Evolutionary conservation across 2,113 vertebrate species (phyloP).

Genomic region (Nymphicus hollandicus): DNA sequence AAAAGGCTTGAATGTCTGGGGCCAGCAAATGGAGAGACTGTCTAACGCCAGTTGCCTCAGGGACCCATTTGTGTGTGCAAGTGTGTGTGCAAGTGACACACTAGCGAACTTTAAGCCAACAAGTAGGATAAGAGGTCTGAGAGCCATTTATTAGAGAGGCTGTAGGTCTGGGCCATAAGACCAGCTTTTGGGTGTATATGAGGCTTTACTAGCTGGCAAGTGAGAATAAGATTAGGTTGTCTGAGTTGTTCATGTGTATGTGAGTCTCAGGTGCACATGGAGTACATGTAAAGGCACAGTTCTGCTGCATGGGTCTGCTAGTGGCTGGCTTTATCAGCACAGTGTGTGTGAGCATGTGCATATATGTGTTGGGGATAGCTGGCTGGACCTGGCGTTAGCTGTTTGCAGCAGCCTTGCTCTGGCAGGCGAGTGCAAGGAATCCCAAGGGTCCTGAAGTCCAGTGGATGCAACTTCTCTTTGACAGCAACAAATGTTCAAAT

Average conservation of each 20-base stretch:
- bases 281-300: not conserved
- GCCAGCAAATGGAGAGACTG: not conserved
- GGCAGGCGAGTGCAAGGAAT: not conserved
- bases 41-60: not conserved
- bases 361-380: not conserved
- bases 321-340: not conserved
- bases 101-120: not conserved
- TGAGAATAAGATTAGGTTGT: not conserved
- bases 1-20: not conserved
- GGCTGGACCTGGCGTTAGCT: not conserved
- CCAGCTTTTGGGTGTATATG: not conserved
- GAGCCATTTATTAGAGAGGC: not conserved
- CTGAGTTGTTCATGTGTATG: not conserved
- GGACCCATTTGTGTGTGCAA: not conserved
- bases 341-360: not conserved
- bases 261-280: fast-evolving
- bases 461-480: not conserved
- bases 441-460: not conserved
- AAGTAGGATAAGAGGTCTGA: not conserved
- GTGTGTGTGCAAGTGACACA: not conserved
- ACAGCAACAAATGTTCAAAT: not conserved
- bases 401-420: not conserved
- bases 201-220: not conserved
- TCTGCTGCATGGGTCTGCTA: not conserved
- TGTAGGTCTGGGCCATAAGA: not conserved